Percentiles rank a stretch among this genome's conserved stretches.
These are phyloP conservation scores for Emys orbicularis DNA, from an alignment of 2,797 vertebrate genomes.

Conservation along the genomic window DNA sequence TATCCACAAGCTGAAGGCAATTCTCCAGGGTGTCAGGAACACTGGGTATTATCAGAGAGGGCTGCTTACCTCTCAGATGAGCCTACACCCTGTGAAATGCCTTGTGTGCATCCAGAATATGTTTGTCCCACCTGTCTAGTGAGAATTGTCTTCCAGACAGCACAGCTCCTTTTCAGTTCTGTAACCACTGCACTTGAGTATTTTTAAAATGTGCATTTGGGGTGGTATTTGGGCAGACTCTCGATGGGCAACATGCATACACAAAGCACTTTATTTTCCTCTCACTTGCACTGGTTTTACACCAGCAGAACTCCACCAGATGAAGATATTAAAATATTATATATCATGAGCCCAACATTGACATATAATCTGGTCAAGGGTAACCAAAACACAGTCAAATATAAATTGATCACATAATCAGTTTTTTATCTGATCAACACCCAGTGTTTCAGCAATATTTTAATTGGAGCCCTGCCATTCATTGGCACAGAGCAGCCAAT, in stretches of 20 bases:
- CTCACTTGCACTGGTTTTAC: background rate
- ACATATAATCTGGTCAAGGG: fast-evolving
- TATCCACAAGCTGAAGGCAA: background rate
- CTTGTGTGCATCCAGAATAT: fast-evolving
- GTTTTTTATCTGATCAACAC: background rate
- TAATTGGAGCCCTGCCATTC: background rate
- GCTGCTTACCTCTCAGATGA: fast-evolving
- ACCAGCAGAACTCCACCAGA: fast-evolving
- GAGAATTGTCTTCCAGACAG: background rate
- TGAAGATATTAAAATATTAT: fast-evolving
- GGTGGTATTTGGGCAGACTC: fast-evolving
- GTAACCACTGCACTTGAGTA: fast-evolving
- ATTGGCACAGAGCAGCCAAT: background rate
- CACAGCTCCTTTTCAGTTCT: background rate
- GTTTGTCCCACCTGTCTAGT: background rate
- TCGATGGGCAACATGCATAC: background rate
- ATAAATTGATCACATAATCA: background rate
- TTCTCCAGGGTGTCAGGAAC: background rate
- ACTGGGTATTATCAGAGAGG: fast-evolving
- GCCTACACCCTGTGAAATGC: background rate
- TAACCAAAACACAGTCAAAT: background rate
- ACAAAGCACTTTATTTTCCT: background rate
- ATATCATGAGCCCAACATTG: fast-evolving
- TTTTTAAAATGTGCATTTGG: fast-evolving
- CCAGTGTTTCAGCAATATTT: background rate